Evolutionary conservation across 1,140 invertebrate species (phyloP).

Genomic region (Drosophila watanabei): DNA sequence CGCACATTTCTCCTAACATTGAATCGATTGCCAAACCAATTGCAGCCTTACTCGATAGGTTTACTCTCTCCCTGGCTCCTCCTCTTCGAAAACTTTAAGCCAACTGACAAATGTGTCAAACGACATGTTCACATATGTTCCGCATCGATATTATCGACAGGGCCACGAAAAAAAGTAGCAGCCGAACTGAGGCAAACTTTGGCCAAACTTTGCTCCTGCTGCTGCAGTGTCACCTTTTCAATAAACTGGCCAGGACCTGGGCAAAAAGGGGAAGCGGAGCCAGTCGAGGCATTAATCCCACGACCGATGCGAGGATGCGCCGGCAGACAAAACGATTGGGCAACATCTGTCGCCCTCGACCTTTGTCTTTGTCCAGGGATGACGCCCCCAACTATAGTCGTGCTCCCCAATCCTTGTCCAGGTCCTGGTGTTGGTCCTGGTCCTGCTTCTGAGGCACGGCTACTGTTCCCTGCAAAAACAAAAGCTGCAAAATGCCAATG

Average conservation of each 20-base stretch:
- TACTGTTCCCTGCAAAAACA: conserved; percentile 60
- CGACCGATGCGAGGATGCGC: conserved; percentile 61
- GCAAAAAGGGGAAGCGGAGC: conserved; percentile 27
- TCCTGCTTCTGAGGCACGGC: background rate
- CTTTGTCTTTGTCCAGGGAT: conserved; percentile 60
- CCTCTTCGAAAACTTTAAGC: conserved; percentile 56
- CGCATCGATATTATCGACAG: conserved; percentile 78
- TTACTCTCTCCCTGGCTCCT: background rate
- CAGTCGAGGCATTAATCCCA: conserved; percentile 75
- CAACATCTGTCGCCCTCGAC: conserved; percentile 76
- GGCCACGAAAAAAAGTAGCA: conserved; percentile 14
- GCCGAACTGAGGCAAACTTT: conserved; percentile 59
- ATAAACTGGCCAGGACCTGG: conserved; percentile 71
- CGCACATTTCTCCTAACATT: conserved; percentile 1
- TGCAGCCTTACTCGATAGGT: conserved; percentile 31
- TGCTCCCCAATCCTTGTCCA: background rate
- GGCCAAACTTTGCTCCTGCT: conserved; percentile 42
- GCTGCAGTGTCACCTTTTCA: conserved; percentile 78
- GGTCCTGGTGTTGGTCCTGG: background rate
- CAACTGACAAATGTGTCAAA: conserved; percentile 83
- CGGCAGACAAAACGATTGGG: conserved; percentile 75
- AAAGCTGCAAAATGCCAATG: conserved; percentile 83
- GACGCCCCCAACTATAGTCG: conserved; percentile 25
- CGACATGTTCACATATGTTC: conserved; percentile 81
- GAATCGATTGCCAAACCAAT: conserved; percentile 20